Conservation (phyloP, 2,888 invertebrate species). For the Torymus aiolomorphi region DNA sequence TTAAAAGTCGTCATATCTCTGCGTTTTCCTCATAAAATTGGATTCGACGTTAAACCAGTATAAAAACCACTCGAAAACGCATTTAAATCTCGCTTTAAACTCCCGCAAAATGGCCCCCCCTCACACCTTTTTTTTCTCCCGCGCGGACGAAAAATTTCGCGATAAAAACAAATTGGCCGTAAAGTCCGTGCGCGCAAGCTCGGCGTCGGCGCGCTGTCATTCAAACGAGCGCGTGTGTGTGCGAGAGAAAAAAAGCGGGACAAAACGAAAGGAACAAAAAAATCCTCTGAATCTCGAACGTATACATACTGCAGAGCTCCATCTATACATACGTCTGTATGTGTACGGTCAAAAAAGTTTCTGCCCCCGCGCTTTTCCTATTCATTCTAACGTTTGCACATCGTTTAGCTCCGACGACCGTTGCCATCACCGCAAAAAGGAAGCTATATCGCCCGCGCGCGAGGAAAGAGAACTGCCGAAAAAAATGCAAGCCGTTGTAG, state of each 20-base stretch:
- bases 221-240: too few species aligned
- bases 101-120: too few species aligned
- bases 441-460: not conserved
- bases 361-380: not conserved
- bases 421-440: not conserved
- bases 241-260: not conserved
- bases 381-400: constrained; percentile 45
- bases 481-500: constrained; percentile 3
- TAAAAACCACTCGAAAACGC: too few species aligned
- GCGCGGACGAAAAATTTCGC: not conserved
- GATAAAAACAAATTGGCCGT: constrained; percentile 12
- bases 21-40: not conserved
- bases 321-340: too few species aligned
- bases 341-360: not conserved
- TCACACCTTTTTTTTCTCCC: too few species aligned
- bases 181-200: not conserved
- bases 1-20: not conserved
- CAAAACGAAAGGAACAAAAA: not conserved
- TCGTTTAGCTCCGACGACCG: constrained; percentile 37
- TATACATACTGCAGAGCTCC: too few species aligned
- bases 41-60: not conserved
- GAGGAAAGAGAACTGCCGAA: constrained; percentile 7
- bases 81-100: too few species aligned
- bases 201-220: too few species aligned
- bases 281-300: not conserved